These are phyloP conservation scores for Drosophila azteca DNA, from an alignment of 1,140 invertebrate genomes.

Conservation along the genomic window DNA sequence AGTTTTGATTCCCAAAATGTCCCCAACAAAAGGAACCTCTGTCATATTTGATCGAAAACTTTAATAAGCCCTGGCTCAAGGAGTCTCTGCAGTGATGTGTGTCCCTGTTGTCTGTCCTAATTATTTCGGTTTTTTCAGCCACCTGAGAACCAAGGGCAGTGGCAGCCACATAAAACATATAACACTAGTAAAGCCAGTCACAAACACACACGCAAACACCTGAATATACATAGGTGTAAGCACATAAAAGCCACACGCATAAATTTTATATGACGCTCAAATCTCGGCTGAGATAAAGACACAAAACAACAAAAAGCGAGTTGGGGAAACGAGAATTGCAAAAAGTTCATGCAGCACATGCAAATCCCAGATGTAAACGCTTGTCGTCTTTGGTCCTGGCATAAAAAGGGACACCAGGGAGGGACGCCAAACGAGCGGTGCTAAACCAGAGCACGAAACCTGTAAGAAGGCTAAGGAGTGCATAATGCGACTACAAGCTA, in stretches of 20 bases:
- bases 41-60: slow-evolving; percentile 25
- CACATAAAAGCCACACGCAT: slow-evolving; percentile 68
- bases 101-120: slow-evolving; percentile 26
- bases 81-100: slow-evolving; percentile 10
- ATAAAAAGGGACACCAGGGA: slow-evolving; percentile 66
- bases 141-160: slow-evolving; percentile 32
- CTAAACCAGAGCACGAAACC: slow-evolving; percentile 50
- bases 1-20: background rate
- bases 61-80: slow-evolving; percentile 28
- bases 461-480: too few species aligned
- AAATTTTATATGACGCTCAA: slow-evolving; percentile 80
- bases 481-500: too few species aligned
- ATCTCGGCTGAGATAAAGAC: slow-evolving; percentile 67
- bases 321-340: slow-evolving; percentile 15
- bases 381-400: slow-evolving; percentile 56
- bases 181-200: slow-evolving; percentile 32
- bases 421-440: slow-evolving; percentile 50
- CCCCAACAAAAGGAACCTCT: background rate
- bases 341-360: slow-evolving; percentile 66
- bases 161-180: slow-evolving; percentile 42
- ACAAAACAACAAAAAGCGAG: slow-evolving; percentile 27
- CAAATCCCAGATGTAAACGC: slow-evolving; percentile 80
- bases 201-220: slow-evolving; percentile 8
- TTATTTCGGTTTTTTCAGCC: slow-evolving; percentile 31
- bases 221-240: slow-evolving; percentile 19